Evolutionary conservation across 2,888 invertebrate genomes (phyloP).

Genomic region (Lydus trimaculatus): DNA sequence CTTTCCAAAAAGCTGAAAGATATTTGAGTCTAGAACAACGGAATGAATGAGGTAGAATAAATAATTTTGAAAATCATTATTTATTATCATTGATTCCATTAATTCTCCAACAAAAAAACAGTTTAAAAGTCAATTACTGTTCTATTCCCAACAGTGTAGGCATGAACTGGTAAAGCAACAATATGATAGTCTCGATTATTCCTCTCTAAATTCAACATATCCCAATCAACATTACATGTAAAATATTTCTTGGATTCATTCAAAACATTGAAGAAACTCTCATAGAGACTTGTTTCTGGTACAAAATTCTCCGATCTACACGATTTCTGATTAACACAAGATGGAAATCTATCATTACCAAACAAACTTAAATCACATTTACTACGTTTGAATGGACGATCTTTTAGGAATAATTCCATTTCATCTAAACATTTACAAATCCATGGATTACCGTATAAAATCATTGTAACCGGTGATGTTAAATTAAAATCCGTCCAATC

Average conservation of each 20-base stretch:
- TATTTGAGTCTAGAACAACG: no score
- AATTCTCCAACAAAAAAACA: no score
- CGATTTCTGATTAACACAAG: conserved; percentile 17
- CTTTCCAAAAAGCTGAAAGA: no score
- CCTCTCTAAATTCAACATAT: not conserved
- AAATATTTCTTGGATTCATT: not conserved
- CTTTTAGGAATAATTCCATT: not conserved
- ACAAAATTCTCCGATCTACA: conserved; percentile 11
- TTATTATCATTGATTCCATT: no score
- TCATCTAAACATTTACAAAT: conserved; percentile 20
- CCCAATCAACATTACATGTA: not conserved
- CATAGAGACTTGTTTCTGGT: not conserved
- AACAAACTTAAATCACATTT: conserved; percentile 16
- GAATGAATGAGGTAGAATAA: no score
- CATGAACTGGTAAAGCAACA: no score
- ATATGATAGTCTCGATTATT: no score
- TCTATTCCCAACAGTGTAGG: no score
- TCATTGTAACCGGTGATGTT: conserved; percentile 12
- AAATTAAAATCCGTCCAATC: not conserved
- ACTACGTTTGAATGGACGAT: conserved; percentile 4
- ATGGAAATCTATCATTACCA: conserved; percentile 11
- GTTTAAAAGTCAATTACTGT: no score
- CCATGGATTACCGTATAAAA: conserved; percentile 22
- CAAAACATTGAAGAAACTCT: not conserved
- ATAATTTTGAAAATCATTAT: no score